phyloP scores from a whole-genome alignment of 2,797 vertebrate species.

The Coregonus ussuriensis region DNA sequence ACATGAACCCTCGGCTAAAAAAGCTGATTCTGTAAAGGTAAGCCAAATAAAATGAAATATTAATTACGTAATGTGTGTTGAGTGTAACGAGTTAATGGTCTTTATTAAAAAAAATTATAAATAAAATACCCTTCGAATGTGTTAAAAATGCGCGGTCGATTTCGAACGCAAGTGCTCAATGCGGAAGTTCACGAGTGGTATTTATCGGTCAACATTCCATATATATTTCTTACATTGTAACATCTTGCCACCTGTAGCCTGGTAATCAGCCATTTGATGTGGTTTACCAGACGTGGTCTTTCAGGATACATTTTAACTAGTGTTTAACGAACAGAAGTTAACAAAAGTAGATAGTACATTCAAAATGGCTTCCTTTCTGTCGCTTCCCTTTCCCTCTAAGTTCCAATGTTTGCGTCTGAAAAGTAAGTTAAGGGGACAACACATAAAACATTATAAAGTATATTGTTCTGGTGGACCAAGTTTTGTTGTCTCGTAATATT shows the following conservation, averaged over 20 bases:
- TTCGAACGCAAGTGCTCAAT: constrained; percentile 52
- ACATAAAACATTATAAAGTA: neutral
- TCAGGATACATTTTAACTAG: constrained; percentile 1
- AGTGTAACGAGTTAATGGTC: neutral
- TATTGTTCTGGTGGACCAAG: neutral
- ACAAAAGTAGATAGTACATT: constrained; percentile 33
- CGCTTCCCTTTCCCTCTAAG: constrained; percentile 30
- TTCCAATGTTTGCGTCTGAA: neutral
- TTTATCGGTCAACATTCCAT: constrained; percentile 20
- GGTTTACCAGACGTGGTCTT: neutral
- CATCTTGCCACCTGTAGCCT: neutral
- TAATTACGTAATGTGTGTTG: neutral
- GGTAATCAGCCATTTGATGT: neutral
- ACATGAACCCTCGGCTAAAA: constrained; percentile 14
- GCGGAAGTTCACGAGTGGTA: constrained; percentile 51
- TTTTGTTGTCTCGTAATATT: neutral
- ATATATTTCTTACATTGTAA: constrained; percentile 4
- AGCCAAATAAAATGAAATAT: neutral
- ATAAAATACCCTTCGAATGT: constrained; percentile 21
- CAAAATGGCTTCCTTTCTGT: constrained; percentile 62
- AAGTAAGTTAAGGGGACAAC: neutral
- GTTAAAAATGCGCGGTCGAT: constrained; percentile 43
- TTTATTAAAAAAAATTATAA: neutral
- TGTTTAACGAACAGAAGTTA: constrained; percentile 25
- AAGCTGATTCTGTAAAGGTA: constrained; percentile 33